Evolutionary conservation across 2,888 invertebrate species (phyloP).

Genomic region (Seladonia tumulorum): DNA sequence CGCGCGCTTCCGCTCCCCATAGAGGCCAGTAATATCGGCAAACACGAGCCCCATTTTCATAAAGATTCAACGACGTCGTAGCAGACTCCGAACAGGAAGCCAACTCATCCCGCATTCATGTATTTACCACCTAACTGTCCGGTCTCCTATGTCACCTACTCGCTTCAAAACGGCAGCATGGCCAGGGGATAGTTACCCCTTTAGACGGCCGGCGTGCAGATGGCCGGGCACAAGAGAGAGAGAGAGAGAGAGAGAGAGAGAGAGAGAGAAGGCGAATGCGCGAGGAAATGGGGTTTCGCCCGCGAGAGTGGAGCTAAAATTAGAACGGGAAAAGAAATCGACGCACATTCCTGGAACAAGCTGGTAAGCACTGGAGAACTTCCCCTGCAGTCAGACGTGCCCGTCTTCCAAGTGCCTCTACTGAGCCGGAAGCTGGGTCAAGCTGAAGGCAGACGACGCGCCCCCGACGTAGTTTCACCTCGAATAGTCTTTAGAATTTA

Average conservation of each 20-base stretch:
- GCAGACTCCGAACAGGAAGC: constrained; percentile 33
- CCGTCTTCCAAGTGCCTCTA: constrained; percentile 63
- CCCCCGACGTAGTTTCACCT: constrained; percentile 36
- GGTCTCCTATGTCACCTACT: constrained; percentile 36
- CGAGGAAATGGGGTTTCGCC: constrained; percentile 45
- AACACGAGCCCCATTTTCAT: constrained; percentile 65
- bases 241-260: neutral
- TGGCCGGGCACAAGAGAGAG: neutral
- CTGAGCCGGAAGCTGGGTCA: constrained; percentile 65
- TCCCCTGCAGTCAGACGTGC: constrained; percentile 72
- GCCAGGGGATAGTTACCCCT: constrained; percentile 52
- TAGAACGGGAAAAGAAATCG: constrained; percentile 74
- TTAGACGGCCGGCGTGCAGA: constrained; percentile 22
- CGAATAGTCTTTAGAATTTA: constrained; percentile 56
- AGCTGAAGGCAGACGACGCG: constrained; percentile 41
- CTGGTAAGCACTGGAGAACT: constrained; percentile 71
- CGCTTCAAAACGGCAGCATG: constrained; percentile 48
- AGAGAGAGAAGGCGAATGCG: constrained; percentile 3
- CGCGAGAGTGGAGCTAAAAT: constrained; percentile 55
- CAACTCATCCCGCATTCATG: constrained; percentile 63
- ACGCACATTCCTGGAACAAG: constrained; percentile 76
- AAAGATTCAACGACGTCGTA: constrained; percentile 64
- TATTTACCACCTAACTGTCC: constrained; percentile 68
- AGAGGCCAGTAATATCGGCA: constrained; percentile 52
- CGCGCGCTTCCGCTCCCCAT: constrained; percentile 24